phyloP scores from a whole-genome alignment of 2,113 vertebrate species.

The Eolophus roseicapilla region DNA sequence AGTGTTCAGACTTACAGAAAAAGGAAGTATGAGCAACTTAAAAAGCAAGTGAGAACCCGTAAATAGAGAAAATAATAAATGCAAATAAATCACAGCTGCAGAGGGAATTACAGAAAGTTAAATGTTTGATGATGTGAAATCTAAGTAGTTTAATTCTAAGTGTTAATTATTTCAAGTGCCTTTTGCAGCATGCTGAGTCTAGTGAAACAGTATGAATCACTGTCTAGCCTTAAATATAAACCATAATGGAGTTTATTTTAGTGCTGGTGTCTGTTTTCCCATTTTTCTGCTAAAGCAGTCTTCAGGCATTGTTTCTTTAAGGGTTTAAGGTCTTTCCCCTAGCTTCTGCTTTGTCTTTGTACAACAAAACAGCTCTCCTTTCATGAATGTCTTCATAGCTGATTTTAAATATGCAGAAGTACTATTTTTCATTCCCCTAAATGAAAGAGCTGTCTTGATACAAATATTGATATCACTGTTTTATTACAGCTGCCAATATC shows the following conservation, averaged over 20 bases:
- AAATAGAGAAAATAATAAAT: slow-evolving; percentile 59
- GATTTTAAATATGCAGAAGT: background rate
- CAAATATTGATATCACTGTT: slow-evolving; percentile 23
- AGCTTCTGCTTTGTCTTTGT: background rate
- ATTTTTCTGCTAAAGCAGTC: background rate
- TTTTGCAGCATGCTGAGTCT: slow-evolving; percentile 66
- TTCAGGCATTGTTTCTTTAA: slow-evolving; percentile 1
- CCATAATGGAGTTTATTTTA: slow-evolving; percentile 26
- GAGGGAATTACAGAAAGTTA: slow-evolving; percentile 54
- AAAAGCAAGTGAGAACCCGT: slow-evolving; percentile 18
- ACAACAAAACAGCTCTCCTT: background rate
- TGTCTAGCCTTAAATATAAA: slow-evolving; percentile 30
- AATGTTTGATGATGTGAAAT: slow-evolving; percentile 63
- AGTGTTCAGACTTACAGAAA: slow-evolving; percentile 12
- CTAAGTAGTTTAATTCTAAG: slow-evolving; percentile 62
- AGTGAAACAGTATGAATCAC: slow-evolving; percentile 53
- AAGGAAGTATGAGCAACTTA: slow-evolving; percentile 47
- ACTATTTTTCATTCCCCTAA: background rate
- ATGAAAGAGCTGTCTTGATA: background rate
- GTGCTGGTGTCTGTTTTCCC: background rate
- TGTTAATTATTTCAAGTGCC: slow-evolving; percentile 64
- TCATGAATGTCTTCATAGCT: background rate
- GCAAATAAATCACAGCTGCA: slow-evolving; percentile 58
- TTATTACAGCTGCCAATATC: slow-evolving; percentile 6
- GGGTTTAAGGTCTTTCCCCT: background rate